Conservation (phyloP, 2,113 vertebrate species). For the Misgurnus anguillicaudatus region DNA sequence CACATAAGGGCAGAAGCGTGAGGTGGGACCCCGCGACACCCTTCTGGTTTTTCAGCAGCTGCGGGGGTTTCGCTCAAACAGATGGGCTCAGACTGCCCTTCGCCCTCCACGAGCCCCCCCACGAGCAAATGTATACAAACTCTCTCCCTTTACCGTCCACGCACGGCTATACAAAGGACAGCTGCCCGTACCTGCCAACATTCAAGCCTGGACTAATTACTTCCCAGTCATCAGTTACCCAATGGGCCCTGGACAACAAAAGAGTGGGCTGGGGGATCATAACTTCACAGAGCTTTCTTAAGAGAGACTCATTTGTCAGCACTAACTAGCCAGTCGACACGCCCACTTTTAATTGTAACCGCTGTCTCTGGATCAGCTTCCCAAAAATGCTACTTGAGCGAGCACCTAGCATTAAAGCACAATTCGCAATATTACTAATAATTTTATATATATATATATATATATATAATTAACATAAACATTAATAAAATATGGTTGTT, state of each 20-base stretch:
- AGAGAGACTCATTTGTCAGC: slow-evolving; percentile 54
- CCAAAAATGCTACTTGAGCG: background rate
- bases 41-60: slow-evolving; percentile 36
- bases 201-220: slow-evolving; percentile 62
- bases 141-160: slow-evolving; percentile 20
- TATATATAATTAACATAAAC: too few relatives aligned
- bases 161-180: slow-evolving; percentile 55
- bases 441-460: too few relatives aligned
- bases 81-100: slow-evolving; percentile 55
- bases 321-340: slow-evolving; percentile 34
- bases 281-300: slow-evolving; percentile 58
- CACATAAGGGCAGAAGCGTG: background rate
- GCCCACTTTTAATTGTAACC: background rate
- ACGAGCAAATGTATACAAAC: slow-evolving; percentile 28
- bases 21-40: background rate
- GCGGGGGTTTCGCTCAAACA: slow-evolving; percentile 53
- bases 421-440: background rate
- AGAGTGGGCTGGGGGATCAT: slow-evolving; percentile 48
- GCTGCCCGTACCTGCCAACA: slow-evolving; percentile 64
- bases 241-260: slow-evolving; percentile 53
- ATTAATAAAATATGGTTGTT: too few relatives aligned
- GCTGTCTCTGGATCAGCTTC: background rate
- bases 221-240: slow-evolving; percentile 64
- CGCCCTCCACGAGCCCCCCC: slow-evolving; percentile 30
- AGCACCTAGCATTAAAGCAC: slow-evolving; percentile 4